Base-by-base conservation (phyloP, 53 echinoderm and acorn worm species). In the Antedon mediterranea region DNA sequence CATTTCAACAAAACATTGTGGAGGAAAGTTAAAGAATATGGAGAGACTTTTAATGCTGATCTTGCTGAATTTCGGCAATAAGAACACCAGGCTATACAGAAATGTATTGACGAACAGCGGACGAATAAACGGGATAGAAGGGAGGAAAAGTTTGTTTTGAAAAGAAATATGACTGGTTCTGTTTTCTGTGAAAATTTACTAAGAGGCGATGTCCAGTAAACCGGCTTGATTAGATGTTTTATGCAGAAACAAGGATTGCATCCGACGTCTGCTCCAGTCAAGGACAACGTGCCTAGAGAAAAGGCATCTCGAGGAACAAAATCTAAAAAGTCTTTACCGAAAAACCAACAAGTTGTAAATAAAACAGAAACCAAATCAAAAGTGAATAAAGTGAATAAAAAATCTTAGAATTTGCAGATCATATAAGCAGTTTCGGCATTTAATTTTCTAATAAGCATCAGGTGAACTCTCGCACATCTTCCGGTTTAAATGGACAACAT, bases 181-280 rank as follows among this genome's bases (percentile, higher is more conserved):
- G 14, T 43, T 0, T 83, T 78, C 73, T 83, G 84, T 74, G 42
- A 42, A 28, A 1, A 30, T 79, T 73, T 73, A 29, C 30, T 73
- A 27, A 83, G 43, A 27, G 32, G 31, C 74, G 79, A 78, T 41
- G 20, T 74, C 7, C 43, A 73, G 7, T 83, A 72, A 30, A 83
- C 84, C 0, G 0, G 26, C 2, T 34, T 83, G 20, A 83, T 83
- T 42, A 43, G 84, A 4, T 9, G 73, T 8, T 32, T 43, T 32
- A 83, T 83, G 84, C 43, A 83, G 15, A 31, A 41, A 32, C 43
- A 78, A 78, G 74, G 79, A 13, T 28, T 83, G 20, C 78, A 78
- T 4, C 79, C 57, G 23, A 57, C 57, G 23, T 57, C 57, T 3
- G 57, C 57, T 15, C 57, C 57, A 18, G 1, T 57, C 23, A 57